These are phyloP conservation scores for Phortica magna DNA, from an alignment of 2,888 invertebrate genomes.

Conservation along the genomic window DNA sequence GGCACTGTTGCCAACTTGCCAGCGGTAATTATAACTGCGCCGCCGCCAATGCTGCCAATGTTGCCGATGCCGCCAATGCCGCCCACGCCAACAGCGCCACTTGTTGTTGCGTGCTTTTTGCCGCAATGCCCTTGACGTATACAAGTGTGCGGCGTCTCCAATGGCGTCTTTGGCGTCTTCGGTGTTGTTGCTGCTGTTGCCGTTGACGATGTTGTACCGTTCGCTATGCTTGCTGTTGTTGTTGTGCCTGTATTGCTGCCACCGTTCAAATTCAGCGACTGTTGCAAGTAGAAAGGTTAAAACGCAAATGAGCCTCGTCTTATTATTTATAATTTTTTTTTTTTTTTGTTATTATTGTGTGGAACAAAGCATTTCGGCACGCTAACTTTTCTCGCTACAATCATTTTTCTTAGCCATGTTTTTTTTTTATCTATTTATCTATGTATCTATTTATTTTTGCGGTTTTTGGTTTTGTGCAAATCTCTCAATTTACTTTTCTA, in stretches of 20 bases:
- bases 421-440: not conserved
- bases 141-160: constrained; percentile 45
- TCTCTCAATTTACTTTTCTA: constrained; percentile 49
- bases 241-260: constrained; percentile 56
- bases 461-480: constrained; percentile 42
- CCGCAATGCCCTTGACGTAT: constrained; percentile 52
- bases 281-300: constrained; percentile 60
- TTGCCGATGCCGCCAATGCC: not conserved
- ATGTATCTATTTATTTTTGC: constrained; percentile 38
- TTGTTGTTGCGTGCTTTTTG: constrained; percentile 22
- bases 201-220: constrained; percentile 41
- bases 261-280: constrained; percentile 77
- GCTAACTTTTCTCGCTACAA: constrained; percentile 9
- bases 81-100: not conserved
- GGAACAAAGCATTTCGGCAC: not conserved
- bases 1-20: constrained; percentile 64
- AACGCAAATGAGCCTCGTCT: constrained; percentile 54
- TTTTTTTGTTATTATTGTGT: constrained; percentile 5
- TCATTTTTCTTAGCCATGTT: not conserved
- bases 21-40: constrained; percentile 4
- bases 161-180: constrained; percentile 71
- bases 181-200: constrained; percentile 73
- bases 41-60: not conserved
- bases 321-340: not conserved
- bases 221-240: constrained; percentile 46